Conservation (phyloP, 2,113 vertebrate species). For the Larimichthys polyactis region DNA sequence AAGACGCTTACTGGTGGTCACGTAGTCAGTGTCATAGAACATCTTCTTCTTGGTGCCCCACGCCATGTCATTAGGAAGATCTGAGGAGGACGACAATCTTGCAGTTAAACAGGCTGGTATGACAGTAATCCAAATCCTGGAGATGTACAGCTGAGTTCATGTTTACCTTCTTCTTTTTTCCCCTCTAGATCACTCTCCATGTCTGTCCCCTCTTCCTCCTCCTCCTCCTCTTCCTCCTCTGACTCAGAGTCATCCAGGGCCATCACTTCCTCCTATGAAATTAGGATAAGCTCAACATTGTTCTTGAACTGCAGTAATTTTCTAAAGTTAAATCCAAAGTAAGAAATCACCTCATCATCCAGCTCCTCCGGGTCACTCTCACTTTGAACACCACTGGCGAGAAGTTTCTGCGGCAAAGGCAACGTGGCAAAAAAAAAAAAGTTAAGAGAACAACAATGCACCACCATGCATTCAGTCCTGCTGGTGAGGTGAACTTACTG, state of each 20-base stretch:
- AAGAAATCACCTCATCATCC: constrained; percentile 79
- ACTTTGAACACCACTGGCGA: constrained; percentile 78
- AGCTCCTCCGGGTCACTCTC: constrained; percentile 81
- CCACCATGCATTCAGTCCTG: neutral
- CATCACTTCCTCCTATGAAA: constrained; percentile 87
- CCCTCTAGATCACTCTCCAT: constrained; percentile 94
- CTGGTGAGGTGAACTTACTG: constrained; percentile 73
- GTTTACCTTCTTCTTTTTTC: constrained; percentile 76
- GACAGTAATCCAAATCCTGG: neutral
- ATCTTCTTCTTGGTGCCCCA: constrained; percentile 93
- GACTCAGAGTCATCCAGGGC: constrained; percentile 82
- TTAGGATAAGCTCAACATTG: neutral
- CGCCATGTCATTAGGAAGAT: constrained; percentile 89
- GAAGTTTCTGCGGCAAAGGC: constrained; percentile 78
- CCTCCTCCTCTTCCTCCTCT: constrained; percentile 62
- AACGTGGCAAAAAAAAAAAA: neutral
- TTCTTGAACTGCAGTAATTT: neutral
- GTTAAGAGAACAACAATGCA: neutral
- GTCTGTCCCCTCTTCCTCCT: constrained; percentile 82
- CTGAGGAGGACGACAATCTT: constrained; percentile 52
- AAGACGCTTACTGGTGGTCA: constrained; percentile 73
- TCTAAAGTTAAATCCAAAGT: neutral
- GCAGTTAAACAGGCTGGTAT: neutral
- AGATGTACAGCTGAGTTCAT: neutral
- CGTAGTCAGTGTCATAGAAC: constrained; percentile 93